Evolutionary conservation across 2,888 invertebrate genomes (phyloP), one percentile per base, ranked within the genome.

Genomic region (Celastrina argiolus): DNA sequence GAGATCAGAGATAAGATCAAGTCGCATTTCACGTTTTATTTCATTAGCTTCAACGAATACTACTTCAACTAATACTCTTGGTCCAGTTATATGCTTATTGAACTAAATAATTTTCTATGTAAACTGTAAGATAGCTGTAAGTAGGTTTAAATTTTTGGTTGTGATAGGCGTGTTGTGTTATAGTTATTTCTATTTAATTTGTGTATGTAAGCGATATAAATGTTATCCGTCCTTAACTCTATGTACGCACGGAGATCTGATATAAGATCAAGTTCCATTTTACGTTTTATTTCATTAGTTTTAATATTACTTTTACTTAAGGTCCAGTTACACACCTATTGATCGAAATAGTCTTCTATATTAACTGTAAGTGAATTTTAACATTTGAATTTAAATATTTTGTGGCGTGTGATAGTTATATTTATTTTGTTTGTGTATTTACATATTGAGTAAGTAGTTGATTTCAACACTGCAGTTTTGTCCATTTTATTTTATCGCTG

Each of bases 1-100:
- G 82, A 89, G 89, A 90, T 91, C 81, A 82, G 79, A 86, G 90
- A 91, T 90, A 91, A 88, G 83, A 81, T 78, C 83, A 85, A 82
- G 82, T 31, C 58, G 86, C 83, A 85, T 81, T 82, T 85, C 76
- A 83, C 80, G 79, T 78, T 73, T n/a, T 76, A 75, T 76, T 82
- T 85, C 84, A 86, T 86, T 85, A 84, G 84, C 79, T 79, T 81
- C 73, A 77, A 81, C 79, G 83, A 82, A 79, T 79, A 80, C 78
- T 77, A 77, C 79, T 80, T n/a, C n/a, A n/a, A n/a, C n/a, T n/a
- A n/a, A n/a, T n/a, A n/a, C 79, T 82, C 82, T 80, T 82, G 80
- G 82, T 80, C 82, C 78, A 36, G 22, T 58, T 65, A 45, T 31
- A 16, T 12, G 45, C n/a, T 5, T 39, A 14, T 39, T 42, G 3